Evolutionary conservation across 1,140 invertebrate species (phyloP), one percentile per base, ranked within the genome.

Genomic region (Zaprionus inermis): DNA sequence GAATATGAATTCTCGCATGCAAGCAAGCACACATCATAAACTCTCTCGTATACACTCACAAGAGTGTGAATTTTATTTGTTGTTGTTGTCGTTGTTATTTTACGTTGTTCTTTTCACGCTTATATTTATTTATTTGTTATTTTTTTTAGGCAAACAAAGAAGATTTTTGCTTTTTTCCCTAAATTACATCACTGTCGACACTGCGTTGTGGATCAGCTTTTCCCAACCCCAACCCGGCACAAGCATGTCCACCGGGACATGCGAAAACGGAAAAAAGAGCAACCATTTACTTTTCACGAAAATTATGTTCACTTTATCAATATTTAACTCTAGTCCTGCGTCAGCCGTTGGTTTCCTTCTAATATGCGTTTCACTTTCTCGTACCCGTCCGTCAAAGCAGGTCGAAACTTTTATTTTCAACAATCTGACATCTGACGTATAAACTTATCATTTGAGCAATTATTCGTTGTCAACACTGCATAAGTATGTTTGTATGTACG

Each of bases 41-140:
- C 72, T 75, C 68, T 64, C 79, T 65, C 55, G 14, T 10, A 58
- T 69, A 49, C 59, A 46, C 41, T 68, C 59, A 61, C 46, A 56
- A 58, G 69, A 51, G 58, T 72, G 72, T 79, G 79, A 82, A 82
- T 82, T 79, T 79, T 71, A 88, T 88, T 88, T 76, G 68, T 76
- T 83, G 64, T 88, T 88, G 83, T 86, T 88, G 76, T 73, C 68
- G 70, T 85, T 82, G 58, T 78, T 60, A 67, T 84, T 78, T 81
- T 76, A 68, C 75, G 72, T 80, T 76, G 79, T 79, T 76, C 73
- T 69, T 68, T 72, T 72, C 64, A 59, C 58, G 54, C 61, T 70
- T 61, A 66, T 88, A 77, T 79, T 82, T 85, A 77, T 83, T 73
- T 79, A 77, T 86, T 86, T 86, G 70, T 82, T 79, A 24, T 61